These are phyloP conservation scores for Thaleichthys pacificus DNA, from an alignment of 2,797 vertebrate species.

Conservation along the genomic window DNA sequence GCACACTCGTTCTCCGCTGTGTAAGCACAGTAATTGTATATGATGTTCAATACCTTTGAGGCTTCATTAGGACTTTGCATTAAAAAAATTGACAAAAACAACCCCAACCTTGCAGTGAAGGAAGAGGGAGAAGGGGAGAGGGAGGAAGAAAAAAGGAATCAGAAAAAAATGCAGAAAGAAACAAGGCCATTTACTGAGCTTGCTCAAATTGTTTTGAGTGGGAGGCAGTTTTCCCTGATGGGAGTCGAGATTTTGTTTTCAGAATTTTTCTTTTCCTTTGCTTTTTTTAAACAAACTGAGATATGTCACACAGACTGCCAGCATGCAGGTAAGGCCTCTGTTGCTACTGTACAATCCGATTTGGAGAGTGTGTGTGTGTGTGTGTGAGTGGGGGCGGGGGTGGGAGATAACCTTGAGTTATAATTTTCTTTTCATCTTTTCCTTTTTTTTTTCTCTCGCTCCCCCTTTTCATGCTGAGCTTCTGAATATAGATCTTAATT, in stretches of 20 bases:
- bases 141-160: constrained; percentile 13
- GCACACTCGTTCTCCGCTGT: constrained; percentile 46
- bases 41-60: constrained; percentile 58
- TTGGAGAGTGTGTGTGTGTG: neutral
- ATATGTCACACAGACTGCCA: constrained; percentile 39
- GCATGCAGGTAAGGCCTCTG: constrained; percentile 30
- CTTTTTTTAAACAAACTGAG: constrained; percentile 5
- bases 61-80: constrained; percentile 62
- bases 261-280: too few relatives aligned
- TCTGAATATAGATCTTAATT: constrained; percentile 31
- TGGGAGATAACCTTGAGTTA: constrained; percentile 24
- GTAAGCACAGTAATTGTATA: constrained; percentile 59
- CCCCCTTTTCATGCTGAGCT: constrained; percentile 38
- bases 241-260: constrained; percentile 33
- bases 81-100: constrained; percentile 41
- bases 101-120: constrained; percentile 24
- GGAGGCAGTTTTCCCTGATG: constrained; percentile 48
- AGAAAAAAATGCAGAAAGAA: constrained; percentile 11
- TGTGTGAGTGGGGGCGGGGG: constrained; percentile 6
- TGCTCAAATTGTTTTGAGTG: constrained; percentile 50
- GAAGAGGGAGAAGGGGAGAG: constrained; percentile 18
- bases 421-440: constrained; percentile 40
- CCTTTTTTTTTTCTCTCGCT: constrained; percentile 17
- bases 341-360: constrained; percentile 32
- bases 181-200: constrained; percentile 42